Evolutionary conservation across 1,140 invertebrate species (phyloP).

Genomic region (Drosophila micromelanica): DNA sequence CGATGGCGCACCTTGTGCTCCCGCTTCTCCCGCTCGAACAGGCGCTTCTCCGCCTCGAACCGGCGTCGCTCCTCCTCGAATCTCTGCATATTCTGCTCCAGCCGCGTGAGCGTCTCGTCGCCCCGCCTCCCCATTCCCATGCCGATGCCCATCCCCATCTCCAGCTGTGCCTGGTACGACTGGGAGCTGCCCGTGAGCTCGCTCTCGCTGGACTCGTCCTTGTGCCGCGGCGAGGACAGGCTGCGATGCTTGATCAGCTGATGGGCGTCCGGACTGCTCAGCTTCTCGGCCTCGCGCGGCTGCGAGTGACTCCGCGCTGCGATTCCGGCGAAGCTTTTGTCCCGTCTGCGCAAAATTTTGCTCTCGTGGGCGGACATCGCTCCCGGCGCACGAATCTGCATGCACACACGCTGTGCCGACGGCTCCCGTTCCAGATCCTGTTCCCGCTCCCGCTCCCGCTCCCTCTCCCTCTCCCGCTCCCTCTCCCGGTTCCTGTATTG

Average conservation of each 20-base stretch:
- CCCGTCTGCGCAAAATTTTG: constrained; percentile 76
- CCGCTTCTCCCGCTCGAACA: constrained; percentile 79
- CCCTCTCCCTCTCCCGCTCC: neutral
- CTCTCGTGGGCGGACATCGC: constrained; percentile 78
- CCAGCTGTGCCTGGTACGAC: constrained; percentile 13
- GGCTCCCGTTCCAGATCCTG: neutral
- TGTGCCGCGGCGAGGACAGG: constrained; percentile 77
- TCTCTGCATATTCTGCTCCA: constrained; percentile 76
- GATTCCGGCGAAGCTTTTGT: constrained; percentile 66
- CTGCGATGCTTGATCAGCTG: constrained; percentile 79
- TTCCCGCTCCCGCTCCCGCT: neutral
- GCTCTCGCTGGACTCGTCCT: constrained; percentile 81
- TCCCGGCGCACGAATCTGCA: constrained; percentile 77
- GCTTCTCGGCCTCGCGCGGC: constrained; percentile 81
- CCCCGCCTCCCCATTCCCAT: neutral
- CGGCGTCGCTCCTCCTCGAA: constrained; percentile 82
- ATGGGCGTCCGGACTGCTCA: constrained; percentile 66
- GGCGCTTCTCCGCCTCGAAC: constrained; percentile 79
- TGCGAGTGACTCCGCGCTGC: constrained; percentile 85
- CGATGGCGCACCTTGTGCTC: constrained; percentile 80
- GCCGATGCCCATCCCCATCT: neutral
- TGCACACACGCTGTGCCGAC: constrained; percentile 60
- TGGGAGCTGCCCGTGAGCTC: constrained; percentile 56
- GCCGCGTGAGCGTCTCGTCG: constrained; percentile 57
- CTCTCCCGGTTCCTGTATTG: no score